These are phyloP conservation scores for Sphaerodactylus townsendi DNA, from an alignment of 2,113 vertebrate genomes.

Conservation along the genomic window DNA sequence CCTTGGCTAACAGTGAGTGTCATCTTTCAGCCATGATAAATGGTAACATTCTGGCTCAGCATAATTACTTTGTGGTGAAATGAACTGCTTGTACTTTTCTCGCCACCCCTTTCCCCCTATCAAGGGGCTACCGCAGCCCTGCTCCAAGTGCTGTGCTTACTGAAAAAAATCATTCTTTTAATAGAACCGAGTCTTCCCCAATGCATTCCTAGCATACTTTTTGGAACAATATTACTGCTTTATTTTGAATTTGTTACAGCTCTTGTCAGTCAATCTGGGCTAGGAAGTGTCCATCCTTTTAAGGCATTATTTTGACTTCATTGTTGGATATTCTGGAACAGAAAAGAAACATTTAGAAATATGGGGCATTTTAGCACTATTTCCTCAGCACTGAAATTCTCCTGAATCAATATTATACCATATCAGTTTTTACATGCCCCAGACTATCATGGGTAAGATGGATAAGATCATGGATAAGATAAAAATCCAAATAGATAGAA, in stretches of 20 bases:
- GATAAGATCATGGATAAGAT: too few species aligned
- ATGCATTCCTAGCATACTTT: constrained; percentile 16
- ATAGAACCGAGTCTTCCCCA: constrained; percentile 39
- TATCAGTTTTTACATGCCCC: background rate
- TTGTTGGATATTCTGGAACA: background rate
- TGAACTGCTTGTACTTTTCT: constrained; percentile 76
- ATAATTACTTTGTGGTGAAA: constrained; percentile 96
- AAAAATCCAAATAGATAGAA: background rate
- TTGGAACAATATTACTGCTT: constrained; percentile 17
- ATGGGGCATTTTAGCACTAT: background rate
- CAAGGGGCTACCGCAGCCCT: constrained; percentile 57
- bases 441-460: background rate
- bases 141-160: constrained; percentile 74
- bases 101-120: constrained; percentile 47
- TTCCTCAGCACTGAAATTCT: constrained; percentile 25
- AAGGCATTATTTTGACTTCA: constrained; percentile 63
- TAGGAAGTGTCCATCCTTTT: constrained; percentile 52
- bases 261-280: constrained; percentile 59
- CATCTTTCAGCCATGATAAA: constrained; percentile 92
- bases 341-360: background rate
- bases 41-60: constrained; percentile 80
- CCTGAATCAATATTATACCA: background rate
- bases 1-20: constrained; percentile 90
- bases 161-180: constrained; percentile 70
- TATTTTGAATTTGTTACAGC: constrained; percentile 36